phyloP scores from a whole-genome alignment of 2,797 vertebrate species.

The Coregonus suidteri region DNA sequence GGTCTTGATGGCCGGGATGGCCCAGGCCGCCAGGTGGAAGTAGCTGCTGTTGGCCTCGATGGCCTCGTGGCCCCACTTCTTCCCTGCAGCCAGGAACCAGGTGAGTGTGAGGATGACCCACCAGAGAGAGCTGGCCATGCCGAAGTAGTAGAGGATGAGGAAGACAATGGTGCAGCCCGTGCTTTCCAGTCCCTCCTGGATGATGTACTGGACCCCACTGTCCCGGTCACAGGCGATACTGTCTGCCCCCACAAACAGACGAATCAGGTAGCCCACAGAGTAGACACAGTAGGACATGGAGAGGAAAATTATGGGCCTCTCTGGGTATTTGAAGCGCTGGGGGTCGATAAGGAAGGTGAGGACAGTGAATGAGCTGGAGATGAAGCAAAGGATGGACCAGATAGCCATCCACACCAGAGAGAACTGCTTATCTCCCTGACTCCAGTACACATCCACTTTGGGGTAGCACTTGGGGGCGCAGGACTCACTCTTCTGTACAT shows the following conservation, averaged over 20 bases:
- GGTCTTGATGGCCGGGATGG: slow-evolving; percentile 94
- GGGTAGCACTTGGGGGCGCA: slow-evolving; percentile 92
- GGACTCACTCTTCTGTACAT: slow-evolving; percentile 91
- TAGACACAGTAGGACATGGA: slow-evolving; percentile 99
- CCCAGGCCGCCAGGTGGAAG: slow-evolving; percentile 97
- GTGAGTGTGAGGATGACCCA: slow-evolving; percentile 97
- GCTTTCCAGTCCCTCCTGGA: slow-evolving; percentile 98
- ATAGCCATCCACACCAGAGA: slow-evolving; percentile 93
- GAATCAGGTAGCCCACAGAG: slow-evolving; percentile 93
- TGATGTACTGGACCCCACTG: slow-evolving; percentile 92
- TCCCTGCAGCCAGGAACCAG: slow-evolving; percentile 96
- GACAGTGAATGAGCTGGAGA: slow-evolving; percentile 96
- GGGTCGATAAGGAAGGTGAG: slow-evolving; percentile 97
- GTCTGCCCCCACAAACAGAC: slow-evolving; percentile 94
- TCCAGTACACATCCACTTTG: slow-evolving; percentile 96
- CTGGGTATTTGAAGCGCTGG: slow-evolving; percentile 93
- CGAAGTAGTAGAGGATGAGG: slow-evolving; percentile 96
- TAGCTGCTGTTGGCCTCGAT: slow-evolving; percentile 99
- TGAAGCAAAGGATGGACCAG: slow-evolving; percentile 94
- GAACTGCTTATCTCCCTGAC: slow-evolving; percentile 91
- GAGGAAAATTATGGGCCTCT: slow-evolving; percentile 97
- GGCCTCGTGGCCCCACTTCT: slow-evolving; percentile 98
- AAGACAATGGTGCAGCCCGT: slow-evolving; percentile 98
- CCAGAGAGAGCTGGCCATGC: slow-evolving; percentile 98
- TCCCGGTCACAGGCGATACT: slow-evolving; percentile 94